phyloP scores from a whole-genome alignment of 2,113 vertebrate species.

The Dinomys branickii region DNA sequence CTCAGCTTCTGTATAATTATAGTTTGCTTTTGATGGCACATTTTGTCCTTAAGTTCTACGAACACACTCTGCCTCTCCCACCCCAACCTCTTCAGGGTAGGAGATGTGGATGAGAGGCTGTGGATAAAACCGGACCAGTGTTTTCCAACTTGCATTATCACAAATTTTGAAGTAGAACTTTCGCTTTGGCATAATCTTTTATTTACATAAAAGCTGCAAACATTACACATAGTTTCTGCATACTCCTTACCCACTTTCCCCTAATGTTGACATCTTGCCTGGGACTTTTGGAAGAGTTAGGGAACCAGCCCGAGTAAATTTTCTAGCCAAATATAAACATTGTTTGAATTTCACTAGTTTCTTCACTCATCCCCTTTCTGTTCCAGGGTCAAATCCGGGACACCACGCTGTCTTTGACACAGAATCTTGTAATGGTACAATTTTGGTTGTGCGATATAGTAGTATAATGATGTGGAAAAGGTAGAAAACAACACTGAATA shows the following conservation, averaged over 20 bases:
- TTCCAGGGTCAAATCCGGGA: neutral
- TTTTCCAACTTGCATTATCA: neutral
- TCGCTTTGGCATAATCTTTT: conserved; percentile 6
- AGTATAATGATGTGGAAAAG: neutral
- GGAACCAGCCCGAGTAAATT: neutral
- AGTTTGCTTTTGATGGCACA: conserved; percentile 63
- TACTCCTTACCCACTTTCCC: neutral
- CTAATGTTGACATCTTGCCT: neutral
- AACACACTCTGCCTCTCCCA: neutral
- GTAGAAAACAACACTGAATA: neutral
- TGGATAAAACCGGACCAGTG: rapidly evolving
- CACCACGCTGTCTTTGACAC: neutral
- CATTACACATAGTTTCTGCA: neutral
- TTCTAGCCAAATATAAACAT: neutral
- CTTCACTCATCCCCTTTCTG: neutral
- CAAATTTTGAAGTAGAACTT: neutral
- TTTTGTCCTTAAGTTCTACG: conserved; percentile 52
- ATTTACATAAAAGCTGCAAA: conserved; percentile 24
- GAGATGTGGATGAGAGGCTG: neutral
- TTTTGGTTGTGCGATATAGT: neutral
- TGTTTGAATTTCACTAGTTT: neutral
- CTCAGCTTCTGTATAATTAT: conserved; percentile 55
- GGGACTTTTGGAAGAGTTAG: neutral
- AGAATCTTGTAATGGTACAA: neutral
- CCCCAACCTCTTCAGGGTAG: neutral